Evolutionary conservation across 2,113 vertebrate species (phyloP), one percentile per base, ranked within the genome.

Genomic region (Eulemur rufifrons): DNA sequence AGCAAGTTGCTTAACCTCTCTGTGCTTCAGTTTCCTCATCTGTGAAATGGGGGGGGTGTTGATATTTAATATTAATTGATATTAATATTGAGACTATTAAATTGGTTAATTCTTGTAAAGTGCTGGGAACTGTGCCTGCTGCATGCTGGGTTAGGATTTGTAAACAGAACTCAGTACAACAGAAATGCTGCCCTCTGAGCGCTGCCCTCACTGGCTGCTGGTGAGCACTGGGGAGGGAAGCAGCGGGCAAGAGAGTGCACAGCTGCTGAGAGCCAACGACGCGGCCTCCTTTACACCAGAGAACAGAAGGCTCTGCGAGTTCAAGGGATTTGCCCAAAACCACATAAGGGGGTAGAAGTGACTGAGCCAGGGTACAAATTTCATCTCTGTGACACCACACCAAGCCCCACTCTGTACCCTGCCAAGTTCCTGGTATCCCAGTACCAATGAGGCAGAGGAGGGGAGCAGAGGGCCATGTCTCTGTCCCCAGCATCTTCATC

Each of bases 161-260:
- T 45, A 23, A n/a, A 7, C 18, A 25, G 34, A 45, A n/a, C 66
- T 47, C 61, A 15, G 37, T 7, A 13, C 34, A 3, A 45, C 11
- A n/a, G n/a, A 37, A 11, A 3, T 3, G 2, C 7, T 23, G 29
- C 27, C 23, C 1, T 50, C 3, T 4, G 59, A 29, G 8, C 1
- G 42, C 37, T 82, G n/a, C 50, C 13, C 27, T 32, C 6, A 0
- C 42, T n/a, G 4, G 4, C 78, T 50, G 20, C 29, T 14, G 52
- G 32, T 1, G 2, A 45, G 42, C 6, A 8, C 0, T 3, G 15
- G 4, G 78, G 23, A 59, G 27, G 68, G 23, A 66, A 21, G 63
- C 5, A 11, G 0, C 0, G 13, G 61, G 10, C 25, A 6, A 42
- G 52, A 21, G 37, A 37, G 63, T 15, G 39, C 39, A 5, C 18